These are phyloP conservation scores for Dasypolia templi DNA, from an alignment of 2,888 invertebrate genomes.

Conservation along the genomic window DNA sequence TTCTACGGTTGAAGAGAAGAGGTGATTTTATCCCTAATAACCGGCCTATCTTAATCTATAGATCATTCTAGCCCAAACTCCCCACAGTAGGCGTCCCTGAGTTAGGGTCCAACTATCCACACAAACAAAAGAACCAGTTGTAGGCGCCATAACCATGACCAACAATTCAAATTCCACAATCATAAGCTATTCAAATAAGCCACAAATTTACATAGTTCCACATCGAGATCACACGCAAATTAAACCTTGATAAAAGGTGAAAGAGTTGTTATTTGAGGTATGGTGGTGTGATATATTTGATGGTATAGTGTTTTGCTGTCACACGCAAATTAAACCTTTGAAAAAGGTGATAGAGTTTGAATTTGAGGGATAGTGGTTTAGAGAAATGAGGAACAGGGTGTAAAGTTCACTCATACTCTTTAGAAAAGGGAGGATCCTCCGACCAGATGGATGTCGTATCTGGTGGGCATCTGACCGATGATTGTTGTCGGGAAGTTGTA, in stretches of 20 bases:
- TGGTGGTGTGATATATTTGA: background rate
- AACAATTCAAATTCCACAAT: constrained; percentile 11
- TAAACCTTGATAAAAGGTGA: constrained; percentile 9
- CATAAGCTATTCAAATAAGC: constrained; percentile 44
- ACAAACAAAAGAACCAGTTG: constrained; percentile 6
- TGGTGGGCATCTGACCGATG: too few species aligned
- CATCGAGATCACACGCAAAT: constrained; percentile 46
- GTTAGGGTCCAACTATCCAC: background rate
- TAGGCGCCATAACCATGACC: constrained; percentile 43
- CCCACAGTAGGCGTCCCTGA: background rate
- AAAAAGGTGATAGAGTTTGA: background rate
- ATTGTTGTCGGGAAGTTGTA: too few species aligned
- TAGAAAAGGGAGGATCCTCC: too few species aligned
- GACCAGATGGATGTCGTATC: too few species aligned
- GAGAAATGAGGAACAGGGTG: too few species aligned
- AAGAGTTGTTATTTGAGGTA: constrained; percentile 24
- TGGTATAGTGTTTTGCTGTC: background rate
- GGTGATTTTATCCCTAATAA: background rate
- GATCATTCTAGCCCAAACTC: background rate
- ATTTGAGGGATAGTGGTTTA: background rate
- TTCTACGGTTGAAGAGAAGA: background rate
- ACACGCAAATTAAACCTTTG: constrained; percentile 2
- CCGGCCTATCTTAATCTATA: background rate
- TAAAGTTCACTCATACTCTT: too few species aligned
- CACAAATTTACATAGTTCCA: constrained; percentile 53